Percentiles rank a stretch among this genome's conserved stretches.
Evolutionary conservation across 2,888 invertebrate genomes (phyloP).

Genomic region (Tachystola acroxantha): DNA sequence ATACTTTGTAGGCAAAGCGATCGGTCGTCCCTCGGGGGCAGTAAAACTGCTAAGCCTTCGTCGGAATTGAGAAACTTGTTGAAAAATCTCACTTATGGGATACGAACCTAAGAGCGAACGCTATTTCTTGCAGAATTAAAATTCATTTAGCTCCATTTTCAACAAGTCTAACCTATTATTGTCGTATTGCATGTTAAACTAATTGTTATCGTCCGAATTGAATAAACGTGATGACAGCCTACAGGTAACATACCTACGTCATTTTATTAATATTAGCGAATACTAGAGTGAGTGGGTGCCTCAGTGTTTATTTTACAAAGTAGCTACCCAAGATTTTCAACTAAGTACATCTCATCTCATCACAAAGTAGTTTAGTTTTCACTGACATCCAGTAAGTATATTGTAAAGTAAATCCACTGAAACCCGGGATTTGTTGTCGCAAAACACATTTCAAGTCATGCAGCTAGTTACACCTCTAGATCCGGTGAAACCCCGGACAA

Average conservation of each 20-base stretch:
- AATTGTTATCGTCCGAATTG: no score
- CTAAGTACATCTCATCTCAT: no score
- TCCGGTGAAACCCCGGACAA: constrained; percentile 45
- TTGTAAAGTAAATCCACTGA: constrained; percentile 38
- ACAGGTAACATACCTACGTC: no score
- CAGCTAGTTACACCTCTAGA: constrained; percentile 57
- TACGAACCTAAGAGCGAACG: constrained; percentile 20
- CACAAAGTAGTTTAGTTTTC: not conserved
- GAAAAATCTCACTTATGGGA: constrained; percentile 60
- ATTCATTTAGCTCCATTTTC: constrained; percentile 11
- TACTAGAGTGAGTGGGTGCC: no score
- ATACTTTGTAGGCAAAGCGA: constrained; percentile 65
- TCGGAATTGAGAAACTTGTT: constrained; percentile 65
- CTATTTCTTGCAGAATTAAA: constrained; percentile 25
- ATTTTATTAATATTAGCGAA: no score
- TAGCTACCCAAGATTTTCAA: no score
- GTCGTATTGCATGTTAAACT: no score
- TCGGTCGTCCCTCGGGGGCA: constrained; percentile 49
- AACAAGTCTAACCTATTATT: no score
- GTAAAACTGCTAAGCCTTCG: constrained; percentile 63
- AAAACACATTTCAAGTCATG: constrained; percentile 55
- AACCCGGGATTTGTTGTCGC: constrained; percentile 51
- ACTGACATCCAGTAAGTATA: constrained; percentile 7
- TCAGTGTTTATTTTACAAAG: no score
- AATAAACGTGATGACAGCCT: no score